These are phyloP conservation scores for Zygaena filipendulae DNA, from an alignment of 2,888 invertebrate genomes.

Conservation along the genomic window DNA sequence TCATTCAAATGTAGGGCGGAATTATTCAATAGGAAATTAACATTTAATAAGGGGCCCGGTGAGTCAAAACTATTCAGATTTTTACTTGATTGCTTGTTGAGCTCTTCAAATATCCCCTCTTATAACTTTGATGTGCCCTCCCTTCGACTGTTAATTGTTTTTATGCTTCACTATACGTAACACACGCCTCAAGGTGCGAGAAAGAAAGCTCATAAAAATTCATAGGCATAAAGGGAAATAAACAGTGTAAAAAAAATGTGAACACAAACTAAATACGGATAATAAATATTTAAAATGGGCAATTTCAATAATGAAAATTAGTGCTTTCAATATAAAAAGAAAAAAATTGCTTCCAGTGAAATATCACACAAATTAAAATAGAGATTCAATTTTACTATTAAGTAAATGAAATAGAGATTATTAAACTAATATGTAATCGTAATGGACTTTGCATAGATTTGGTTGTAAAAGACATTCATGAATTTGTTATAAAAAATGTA, in stretches of 20 bases:
- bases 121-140: slow-evolving; percentile 61
- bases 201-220: slow-evolving; percentile 59
- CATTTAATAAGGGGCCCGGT: slow-evolving; percentile 63
- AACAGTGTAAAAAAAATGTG: too few species aligned
- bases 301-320: too few species aligned
- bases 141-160: slow-evolving; percentile 61
- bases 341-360: too few species aligned
- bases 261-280: slow-evolving; percentile 26
- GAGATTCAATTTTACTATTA: too few species aligned
- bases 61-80: slow-evolving; percentile 65
- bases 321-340: too few species aligned
- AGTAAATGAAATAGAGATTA: too few species aligned
- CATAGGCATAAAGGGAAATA: too few species aligned
- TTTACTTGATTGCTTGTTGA: slow-evolving; percentile 67
- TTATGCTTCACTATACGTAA: slow-evolving; percentile 54
- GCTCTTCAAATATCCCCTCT: slow-evolving; percentile 62
- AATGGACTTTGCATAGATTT: slow-evolving; percentile 22
- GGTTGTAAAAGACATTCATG: too few species aligned
- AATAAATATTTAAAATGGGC: too few species aligned
- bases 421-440: too few species aligned
- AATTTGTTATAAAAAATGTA: too few species aligned
- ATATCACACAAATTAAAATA: too few species aligned
- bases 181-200: slow-evolving; percentile 44
- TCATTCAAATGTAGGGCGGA: slow-evolving; percentile 61
- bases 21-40: slow-evolving; percentile 63